Evolutionary conservation across 2,888 invertebrate genomes (phyloP), one percentile per base, ranked within the genome.

Genomic region (Choreutis nemorana): DNA sequence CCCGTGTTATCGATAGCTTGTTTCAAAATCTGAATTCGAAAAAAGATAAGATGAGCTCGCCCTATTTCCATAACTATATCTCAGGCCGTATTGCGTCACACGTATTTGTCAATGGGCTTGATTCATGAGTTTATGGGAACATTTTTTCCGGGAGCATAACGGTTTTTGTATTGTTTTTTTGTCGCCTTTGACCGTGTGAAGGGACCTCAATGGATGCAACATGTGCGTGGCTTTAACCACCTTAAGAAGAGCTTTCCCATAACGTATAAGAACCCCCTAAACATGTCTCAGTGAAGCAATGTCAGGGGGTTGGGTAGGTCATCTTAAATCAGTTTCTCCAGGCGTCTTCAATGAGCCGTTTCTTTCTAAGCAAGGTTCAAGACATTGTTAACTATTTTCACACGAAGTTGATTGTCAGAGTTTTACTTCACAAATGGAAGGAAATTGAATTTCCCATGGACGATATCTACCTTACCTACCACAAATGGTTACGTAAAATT

Each of bases 121-220:
- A 70, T 71, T 66, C 68, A 71, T 60, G 63, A 66, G 55, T 60
- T n/a, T 66, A 72, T 72, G 75, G 60, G 70, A 70, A 66, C 50
- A 53, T 60, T 71, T 26, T 75, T 71, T 72, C 70, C 57, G 60
- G 63, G 65, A 63, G 60, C 68, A 55, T 77, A 77, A 77, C 77
- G 75, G 77, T 75, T 75, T 77, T 77, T 75, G 67, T 78, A 65
- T 67, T 67, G 66, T 71, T 78, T 78, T 78, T 77, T 75, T 71
- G 14, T 70, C 62, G 58, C 58, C 53, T 67, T 56, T 63, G 70
- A 70, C 70, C 75, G 77, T 72, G 73, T 68, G 72, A 75, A 70
- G 66, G 65, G 65, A 60, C 54, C 61, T 78, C 67, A 77, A 77
- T 78, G 75, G 66, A 60, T 66, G 56, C 55, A 60, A 51, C 62